Evolutionary conservation across 2,888 invertebrate genomes (phyloP), one percentile per base, ranked within the genome.

Genomic region (Lottia scabra): DNA sequence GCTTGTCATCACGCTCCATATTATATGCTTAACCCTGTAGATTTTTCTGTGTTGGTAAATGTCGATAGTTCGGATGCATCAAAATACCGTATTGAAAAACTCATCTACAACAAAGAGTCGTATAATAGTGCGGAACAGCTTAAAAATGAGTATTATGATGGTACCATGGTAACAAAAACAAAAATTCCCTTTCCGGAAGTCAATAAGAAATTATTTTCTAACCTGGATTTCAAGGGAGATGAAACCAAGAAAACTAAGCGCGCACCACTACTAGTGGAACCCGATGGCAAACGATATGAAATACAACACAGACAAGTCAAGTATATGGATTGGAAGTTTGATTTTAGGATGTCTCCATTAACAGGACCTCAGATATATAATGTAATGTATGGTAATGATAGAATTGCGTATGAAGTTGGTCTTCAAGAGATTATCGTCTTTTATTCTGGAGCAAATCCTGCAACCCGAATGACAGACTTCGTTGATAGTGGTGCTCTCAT

Each of bases 391-490:
- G 70, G 78, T n/a, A 76, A 76, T 4, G 81, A 86, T 63, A 75
- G 85, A 46, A 83, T 87, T 23, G 83, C 81, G 6, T 87, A 87
- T 70, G 87, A 87, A 75, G 73, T 87, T 5, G 81, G 85, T 65
- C 67, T 86, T 26, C 85, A 85, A 48, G 87, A 87, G 71, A 78
- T 86, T 12, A 77, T 80, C 6, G 84, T 83, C 1, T 78, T 82
- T 62, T 86, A 86, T 71, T 81, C 84, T 0, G 87, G 83, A 0
- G 63, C 76, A 30, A 79, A 78, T 30, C 83, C 86, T 4, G 74
- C 71, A 8, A 64, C 75, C 30, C 65, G 76, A 27, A 76, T 79
- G 44, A 75, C 84, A 0, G 75, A 83, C 43, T 85, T 79, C 62
- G 74, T 83, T 2, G 85, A 87, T 68, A 83, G 84, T 46, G 75